phyloP scores from a whole-genome alignment of 2,797 vertebrate genomes.

The Telmatherina bonti region DNA sequence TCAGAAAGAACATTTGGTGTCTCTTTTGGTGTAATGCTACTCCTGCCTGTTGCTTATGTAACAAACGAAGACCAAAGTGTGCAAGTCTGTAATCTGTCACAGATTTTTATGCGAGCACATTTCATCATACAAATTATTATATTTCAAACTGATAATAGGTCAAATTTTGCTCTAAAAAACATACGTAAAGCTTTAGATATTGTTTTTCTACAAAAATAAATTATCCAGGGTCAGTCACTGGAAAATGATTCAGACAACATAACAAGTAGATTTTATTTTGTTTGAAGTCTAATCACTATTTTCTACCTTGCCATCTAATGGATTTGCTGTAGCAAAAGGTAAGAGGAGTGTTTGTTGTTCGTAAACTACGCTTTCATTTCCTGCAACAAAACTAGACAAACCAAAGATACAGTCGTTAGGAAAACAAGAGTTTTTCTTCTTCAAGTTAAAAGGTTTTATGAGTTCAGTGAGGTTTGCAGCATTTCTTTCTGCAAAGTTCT shows the following conservation, averaged over 20 bases:
- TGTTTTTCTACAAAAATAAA: not conserved
- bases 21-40: conserved; percentile 11
- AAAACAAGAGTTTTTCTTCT: not conserved
- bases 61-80: conserved; percentile 44
- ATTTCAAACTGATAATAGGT: not conserved
- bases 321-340: not conserved
- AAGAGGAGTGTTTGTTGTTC: conserved; percentile 1
- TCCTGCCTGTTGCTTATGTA: conserved; percentile 47
- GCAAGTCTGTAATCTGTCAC: conserved; percentile 26
- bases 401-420: not conserved
- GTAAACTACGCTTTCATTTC: conserved; percentile 9
- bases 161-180: not conserved
- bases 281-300: conserved; percentile 7
- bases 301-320: conserved; percentile 1
- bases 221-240: not conserved
- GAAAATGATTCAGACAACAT: conserved; percentile 15
- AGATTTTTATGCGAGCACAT: conserved; percentile 21
- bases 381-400: conserved; percentile 9
- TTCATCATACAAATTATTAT: not conserved
- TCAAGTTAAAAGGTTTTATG: not conserved
- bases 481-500: not conserved
- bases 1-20: conserved; percentile 23
- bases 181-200: not conserved
- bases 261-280: conserved; percentile 16
- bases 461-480: not conserved